phyloP scores from a whole-genome alignment of 2,797 vertebrate genomes.

The Pyrocephalus nanus region DNA sequence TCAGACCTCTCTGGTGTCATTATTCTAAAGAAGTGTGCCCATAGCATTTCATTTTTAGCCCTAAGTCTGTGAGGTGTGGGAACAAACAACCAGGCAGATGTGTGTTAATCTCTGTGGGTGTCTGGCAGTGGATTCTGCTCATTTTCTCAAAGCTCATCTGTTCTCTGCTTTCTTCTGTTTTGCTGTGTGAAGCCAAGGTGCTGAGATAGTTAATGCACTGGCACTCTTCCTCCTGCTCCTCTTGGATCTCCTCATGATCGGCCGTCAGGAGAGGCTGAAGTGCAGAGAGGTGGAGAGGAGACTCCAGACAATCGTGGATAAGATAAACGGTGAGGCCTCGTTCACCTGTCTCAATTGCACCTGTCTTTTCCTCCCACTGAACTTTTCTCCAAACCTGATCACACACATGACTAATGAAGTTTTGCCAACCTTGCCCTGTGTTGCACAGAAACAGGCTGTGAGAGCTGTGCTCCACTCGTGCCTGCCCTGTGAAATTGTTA shows the following conservation, averaged over 20 bases:
- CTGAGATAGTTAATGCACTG: constrained; percentile 89
- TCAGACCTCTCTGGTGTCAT: background rate
- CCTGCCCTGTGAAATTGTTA: constrained; percentile 1
- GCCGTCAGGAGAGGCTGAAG: constrained; percentile 89
- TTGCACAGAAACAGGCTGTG: background rate
- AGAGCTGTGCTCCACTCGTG: background rate
- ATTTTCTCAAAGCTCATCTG: background rate
- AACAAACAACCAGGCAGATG: background rate
- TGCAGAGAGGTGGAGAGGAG: constrained; percentile 89
- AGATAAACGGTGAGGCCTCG: constrained; percentile 85
- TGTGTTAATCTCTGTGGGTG: background rate
- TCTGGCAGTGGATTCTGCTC: background rate
- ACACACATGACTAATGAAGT: background rate
- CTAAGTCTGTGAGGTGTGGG: background rate
- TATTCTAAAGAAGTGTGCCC: background rate
- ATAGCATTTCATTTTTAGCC: background rate
- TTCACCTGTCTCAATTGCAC: background rate
- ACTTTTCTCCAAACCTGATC: background rate
- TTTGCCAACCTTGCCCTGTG: background rate
- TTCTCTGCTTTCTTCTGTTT: constrained; percentile 11
- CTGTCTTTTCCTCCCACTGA: background rate
- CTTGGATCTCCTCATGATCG: constrained; percentile 88
- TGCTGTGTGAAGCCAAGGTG: constrained; percentile 82
- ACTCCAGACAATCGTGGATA: constrained; percentile 85
- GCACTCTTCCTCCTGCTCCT: constrained; percentile 90